A percentile compares a stretch with the other conserved stretches of the same genome.
Conservation (phyloP, 1,140 invertebrate genomes). For the Aphelenchoides besseyi region DNA sequence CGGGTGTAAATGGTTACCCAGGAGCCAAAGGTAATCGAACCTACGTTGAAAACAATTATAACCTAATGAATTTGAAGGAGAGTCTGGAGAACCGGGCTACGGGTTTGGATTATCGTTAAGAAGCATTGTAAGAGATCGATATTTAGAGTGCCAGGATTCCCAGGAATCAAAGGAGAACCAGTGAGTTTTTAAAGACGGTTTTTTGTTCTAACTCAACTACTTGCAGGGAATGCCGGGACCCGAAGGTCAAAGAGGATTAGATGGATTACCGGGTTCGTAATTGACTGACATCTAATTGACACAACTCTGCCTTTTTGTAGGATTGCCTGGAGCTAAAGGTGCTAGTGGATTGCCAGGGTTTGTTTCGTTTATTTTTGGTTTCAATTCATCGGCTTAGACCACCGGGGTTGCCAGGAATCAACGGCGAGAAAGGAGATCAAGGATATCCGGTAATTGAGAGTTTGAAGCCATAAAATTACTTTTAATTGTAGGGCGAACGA, state of each 20-base stretch:
- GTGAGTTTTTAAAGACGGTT: too few species aligned
- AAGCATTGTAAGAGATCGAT: neutral
- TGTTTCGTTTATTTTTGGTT: too few species aligned
- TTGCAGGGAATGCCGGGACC: constrained; percentile 19
- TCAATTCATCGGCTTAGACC: too few species aligned
- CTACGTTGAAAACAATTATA: too few species aligned
- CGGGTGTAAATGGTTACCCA: too few species aligned
- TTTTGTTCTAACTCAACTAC: too few species aligned
- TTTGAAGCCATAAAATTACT: too few species aligned
- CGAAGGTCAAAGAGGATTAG: constrained; percentile 24
- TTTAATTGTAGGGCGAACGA: constrained; percentile 24
- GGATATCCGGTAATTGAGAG: constrained; percentile 44
- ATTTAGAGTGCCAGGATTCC: neutral
- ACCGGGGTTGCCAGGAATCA: constrained; percentile 66
- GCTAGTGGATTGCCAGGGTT: neutral
- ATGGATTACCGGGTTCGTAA: constrained; percentile 26
- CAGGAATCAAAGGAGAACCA: constrained; percentile 11
- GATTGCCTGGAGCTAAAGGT: constrained; percentile 30
- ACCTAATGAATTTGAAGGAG: too few species aligned
- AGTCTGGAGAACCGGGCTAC: too few species aligned
- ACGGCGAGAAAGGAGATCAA: constrained; percentile 69
- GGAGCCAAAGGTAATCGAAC: too few species aligned
- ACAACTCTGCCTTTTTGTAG: too few species aligned
- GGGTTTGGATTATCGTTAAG: too few species aligned
- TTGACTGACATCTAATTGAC: neutral